Evolutionary conservation across 2,113 vertebrate genomes (phyloP), one percentile per base, ranked within the genome.

Genomic region (Brachyhypopomus occidentalis): DNA sequence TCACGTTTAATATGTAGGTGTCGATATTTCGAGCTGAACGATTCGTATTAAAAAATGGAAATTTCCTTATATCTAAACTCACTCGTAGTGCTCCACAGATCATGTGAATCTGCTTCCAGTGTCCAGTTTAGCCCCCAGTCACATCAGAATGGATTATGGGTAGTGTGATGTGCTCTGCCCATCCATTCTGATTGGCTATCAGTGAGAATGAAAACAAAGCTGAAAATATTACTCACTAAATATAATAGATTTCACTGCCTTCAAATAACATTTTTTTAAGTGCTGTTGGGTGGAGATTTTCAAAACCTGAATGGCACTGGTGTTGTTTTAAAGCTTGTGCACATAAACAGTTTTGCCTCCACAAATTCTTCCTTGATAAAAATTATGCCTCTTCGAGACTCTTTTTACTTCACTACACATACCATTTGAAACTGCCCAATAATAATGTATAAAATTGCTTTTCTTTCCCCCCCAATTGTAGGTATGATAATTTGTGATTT

Each of bases 271-370:
- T 52, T 52, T 52, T 52, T 52, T 1, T 14, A 52, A 38, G 22
- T 64, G 38, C 16, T 45, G 45, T 11, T 16, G 34, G 36, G n/a
- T 8, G 38, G 59, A 63, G 59, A 38, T 74, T 25, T 58, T 27
- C 72, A 38, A 41, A 62, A 27, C 22, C 38, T 5, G 64, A 19
- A 67, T 19, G 17, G 64, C 64, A 67, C 30, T 36, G 62, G 11
- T 17, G 66, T 69, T 41, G 75, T 76, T 8, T 55, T 5, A 27
- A 38, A 60, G 36, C 55, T 23, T 64, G 14, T 55, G 41, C 25
- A 55, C 9, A 27, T 23, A 41, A 71, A 73, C 58, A 8, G 34
- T 45, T 81, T 81, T 81, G 56, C 66, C 80, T 60, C 73, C 27
- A 55, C n/a, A 70, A 27, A n/a, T 72, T 23, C 38, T 41, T 74